phyloP scores from a whole-genome alignment of 2,888 invertebrate species.

The Stenodera caucasica region DNA sequence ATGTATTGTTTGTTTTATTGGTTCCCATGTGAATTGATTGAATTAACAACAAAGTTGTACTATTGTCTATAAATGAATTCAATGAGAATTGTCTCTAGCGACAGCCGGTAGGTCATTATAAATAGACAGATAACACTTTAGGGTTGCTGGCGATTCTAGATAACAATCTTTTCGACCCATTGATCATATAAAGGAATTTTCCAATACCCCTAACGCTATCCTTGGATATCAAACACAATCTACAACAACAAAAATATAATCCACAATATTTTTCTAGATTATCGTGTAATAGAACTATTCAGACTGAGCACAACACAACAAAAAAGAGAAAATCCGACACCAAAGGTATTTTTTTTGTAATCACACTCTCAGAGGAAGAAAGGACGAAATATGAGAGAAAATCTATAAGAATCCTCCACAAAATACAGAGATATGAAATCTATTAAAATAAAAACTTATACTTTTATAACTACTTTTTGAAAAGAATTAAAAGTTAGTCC shows the following conservation, averaged over 20 bases:
- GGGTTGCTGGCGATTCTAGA: neutral
- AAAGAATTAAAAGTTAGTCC: conserved; percentile 26
- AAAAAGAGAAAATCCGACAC: neutral
- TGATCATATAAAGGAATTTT: neutral
- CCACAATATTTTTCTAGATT: neutral
- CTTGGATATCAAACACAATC: neutral
- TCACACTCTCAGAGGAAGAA: neutral
- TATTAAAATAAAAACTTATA: conserved; percentile 24
- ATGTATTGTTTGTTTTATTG: neutral
- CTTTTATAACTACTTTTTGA: conserved; percentile 23
- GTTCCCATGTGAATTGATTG: neutral
- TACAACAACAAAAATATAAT: neutral
- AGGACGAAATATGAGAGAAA: neutral
- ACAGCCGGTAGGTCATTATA: neutral
- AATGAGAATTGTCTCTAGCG: neutral
- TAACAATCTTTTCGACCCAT: neutral
- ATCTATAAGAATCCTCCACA: neutral
- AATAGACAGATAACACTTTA: neutral
- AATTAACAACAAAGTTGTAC: neutral
- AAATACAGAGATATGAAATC: conserved; percentile 14
- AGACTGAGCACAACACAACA: neutral
- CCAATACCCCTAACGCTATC: neutral
- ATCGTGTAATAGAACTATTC: neutral
- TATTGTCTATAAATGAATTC: neutral
- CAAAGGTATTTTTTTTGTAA: neutral